Percentiles rank a stretch among this genome's conserved stretches.
Conservation (phyloP, 2,113 vertebrate species). For the Hydrochoerus hydrochaeris region DNA sequence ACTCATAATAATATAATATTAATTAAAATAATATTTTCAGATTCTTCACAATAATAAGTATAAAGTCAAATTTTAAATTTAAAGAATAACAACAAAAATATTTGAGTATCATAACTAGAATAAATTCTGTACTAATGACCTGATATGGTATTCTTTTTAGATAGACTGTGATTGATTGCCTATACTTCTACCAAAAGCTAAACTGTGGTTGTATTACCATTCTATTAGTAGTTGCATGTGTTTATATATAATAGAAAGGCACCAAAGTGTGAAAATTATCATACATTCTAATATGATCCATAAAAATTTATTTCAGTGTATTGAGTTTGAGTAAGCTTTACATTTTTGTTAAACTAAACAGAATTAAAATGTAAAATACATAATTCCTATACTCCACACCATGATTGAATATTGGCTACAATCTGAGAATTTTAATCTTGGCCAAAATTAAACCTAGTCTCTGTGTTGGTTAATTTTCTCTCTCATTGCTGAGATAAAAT, state of each 20-base stretch:
- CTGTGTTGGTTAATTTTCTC: too few relatives aligned
- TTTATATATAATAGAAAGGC: neutral
- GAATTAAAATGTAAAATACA: neutral
- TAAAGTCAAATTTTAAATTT: neutral
- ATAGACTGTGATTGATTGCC: neutral
- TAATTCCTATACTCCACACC: neutral
- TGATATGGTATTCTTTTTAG: neutral
- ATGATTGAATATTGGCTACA: neutral
- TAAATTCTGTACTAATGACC: neutral
- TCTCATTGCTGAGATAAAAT: too few relatives aligned
- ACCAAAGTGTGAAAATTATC: neutral
- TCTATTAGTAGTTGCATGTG: rapidly evolving
- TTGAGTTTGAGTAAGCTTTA: neutral
- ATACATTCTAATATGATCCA: neutral
- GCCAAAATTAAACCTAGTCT: neutral
- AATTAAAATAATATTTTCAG: neutral
- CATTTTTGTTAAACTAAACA: neutral
- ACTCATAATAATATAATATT: neutral
- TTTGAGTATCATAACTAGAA: neutral
- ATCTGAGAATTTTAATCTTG: neutral
- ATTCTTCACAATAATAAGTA: neutral
- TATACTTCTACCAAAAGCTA: neutral
- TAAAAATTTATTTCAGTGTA: neutral
- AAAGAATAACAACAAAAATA: neutral
- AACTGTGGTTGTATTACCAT: neutral